Evolutionary conservation across 2,113 vertebrate species (phyloP).

Genomic region (Myotis lucifugus): DNA sequence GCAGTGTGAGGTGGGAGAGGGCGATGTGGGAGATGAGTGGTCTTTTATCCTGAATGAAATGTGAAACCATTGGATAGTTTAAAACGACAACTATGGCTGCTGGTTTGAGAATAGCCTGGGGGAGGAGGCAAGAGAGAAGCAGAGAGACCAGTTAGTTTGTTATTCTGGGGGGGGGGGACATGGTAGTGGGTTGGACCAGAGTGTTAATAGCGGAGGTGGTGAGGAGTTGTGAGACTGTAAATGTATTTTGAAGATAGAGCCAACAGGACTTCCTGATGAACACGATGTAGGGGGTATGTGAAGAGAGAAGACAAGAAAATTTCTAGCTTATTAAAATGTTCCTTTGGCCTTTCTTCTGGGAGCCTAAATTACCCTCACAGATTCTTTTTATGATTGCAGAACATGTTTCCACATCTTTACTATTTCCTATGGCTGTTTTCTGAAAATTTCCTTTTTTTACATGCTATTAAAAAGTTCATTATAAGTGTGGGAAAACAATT

Average conservation of each 20-base stretch:
- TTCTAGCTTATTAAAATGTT: neutral
- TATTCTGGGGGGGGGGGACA: neutral
- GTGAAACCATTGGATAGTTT: neutral
- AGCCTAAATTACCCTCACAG: neutral
- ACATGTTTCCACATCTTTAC: neutral
- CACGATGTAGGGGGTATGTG: neutral
- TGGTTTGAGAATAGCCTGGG: neutral
- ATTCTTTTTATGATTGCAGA: neutral
- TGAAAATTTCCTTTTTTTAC: neutral
- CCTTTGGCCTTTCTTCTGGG: neutral
- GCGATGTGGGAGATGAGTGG: neutral
- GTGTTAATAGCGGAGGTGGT: neutral
- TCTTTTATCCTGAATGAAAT: neutral
- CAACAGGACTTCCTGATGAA: neutral
- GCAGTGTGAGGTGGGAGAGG: neutral
- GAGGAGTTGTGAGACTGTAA: neutral
- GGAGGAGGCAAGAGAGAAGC: neutral
- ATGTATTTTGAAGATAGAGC: neutral
- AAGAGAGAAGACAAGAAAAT: neutral
- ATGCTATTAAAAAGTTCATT: constrained; percentile 1
- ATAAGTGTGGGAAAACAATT: constrained; percentile 8
- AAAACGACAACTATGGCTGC: neutral
- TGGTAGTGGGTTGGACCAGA: neutral
- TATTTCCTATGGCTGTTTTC: constrained; percentile 26
- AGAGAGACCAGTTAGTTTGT: neutral